Evolutionary conservation across 2,888 invertebrate species (phyloP).

Genomic region (Danaus chrysippus): DNA sequence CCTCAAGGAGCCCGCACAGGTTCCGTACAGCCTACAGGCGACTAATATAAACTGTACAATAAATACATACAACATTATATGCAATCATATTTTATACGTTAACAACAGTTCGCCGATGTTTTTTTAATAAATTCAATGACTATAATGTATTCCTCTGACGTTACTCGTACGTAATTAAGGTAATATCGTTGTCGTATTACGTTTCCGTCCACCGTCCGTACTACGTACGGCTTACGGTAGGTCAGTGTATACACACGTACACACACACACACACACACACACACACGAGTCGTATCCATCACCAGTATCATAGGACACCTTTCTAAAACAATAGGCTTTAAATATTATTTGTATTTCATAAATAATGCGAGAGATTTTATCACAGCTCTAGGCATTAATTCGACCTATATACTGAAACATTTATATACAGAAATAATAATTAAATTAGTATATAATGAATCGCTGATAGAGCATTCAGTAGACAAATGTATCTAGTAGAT

Average conservation of each 20-base stretch:
- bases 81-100: not conserved
- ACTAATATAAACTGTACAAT: not conserved
- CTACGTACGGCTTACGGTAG: slow-evolving; percentile 20
- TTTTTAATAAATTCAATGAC: slow-evolving; percentile 2
- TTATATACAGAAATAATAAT: no score
- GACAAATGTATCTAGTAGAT: no score
- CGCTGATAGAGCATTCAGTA: no score
- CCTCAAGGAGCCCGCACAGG: slow-evolving; percentile 52
- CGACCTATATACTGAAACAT: slow-evolving; percentile 4
- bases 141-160: slow-evolving; percentile 17
- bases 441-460: no score
- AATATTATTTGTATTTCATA: not conserved
- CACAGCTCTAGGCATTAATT: not conserved
- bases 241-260: slow-evolving; percentile 24
- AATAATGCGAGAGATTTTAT: slow-evolving; percentile 1
- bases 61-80: no score
- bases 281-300: slow-evolving; percentile 3
- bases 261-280: slow-evolving; percentile 13
- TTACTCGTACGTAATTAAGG: slow-evolving; percentile 34
- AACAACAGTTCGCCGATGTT: not conserved
- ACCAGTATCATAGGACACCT: slow-evolving; percentile 20
- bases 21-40: slow-evolving; percentile 23
- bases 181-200: slow-evolving; percentile 44
- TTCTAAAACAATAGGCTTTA: slow-evolving; percentile 17
- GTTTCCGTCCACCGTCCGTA: slow-evolving; percentile 36